Evolutionary conservation across 2,888 invertebrate species (phyloP), one percentile per base, ranked within the genome.

Genomic region (Ditula angustiorana): DNA sequence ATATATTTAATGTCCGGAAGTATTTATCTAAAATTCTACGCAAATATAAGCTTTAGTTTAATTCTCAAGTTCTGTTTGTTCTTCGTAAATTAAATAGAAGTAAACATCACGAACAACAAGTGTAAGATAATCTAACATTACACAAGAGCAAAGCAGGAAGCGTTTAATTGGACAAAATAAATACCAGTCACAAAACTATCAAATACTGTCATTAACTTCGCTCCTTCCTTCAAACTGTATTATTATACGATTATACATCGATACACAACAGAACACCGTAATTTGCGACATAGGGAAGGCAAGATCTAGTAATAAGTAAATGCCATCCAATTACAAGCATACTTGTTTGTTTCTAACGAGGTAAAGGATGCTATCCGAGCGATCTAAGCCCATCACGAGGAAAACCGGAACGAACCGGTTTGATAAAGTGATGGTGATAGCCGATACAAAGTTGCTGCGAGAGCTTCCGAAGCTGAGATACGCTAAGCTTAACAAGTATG

Each of bases 321-420:
- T 59, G 13, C 26, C 58, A 53, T 59, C 64, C 47, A 59, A 64
- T 64, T 28, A 33, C 52, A 57, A 4, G 30, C 23, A 28, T 30
- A 49, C 50, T 50, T 37, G 37, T 37, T 52, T 53, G 63, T 58
- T 64, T 28, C 53, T 59, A 64, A 64, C 64, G 37, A 64, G 64
- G 53, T 59, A 26, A 37, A 41, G 57, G 63, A 53, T 64, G 59
- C 19, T 64, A 64, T 64, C 64, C 44, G 57, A 23, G 7, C 33
- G 28, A 59, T 59, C 64, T n/a, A 19, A 52, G 35, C 13, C 44
- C 28, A 53, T 58, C 53, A 23, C 21, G 57, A 28, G 50, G 61
- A 5, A 26, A 44, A 57, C 57, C 24, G 16, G 52, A 46, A 21
- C 11, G 26, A 21, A 58, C 58, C 58, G 52, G 63, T 64, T 64